Conservation (phyloP, 2,888 invertebrate genomes). For the Orchesellides sinensis region DNA sequence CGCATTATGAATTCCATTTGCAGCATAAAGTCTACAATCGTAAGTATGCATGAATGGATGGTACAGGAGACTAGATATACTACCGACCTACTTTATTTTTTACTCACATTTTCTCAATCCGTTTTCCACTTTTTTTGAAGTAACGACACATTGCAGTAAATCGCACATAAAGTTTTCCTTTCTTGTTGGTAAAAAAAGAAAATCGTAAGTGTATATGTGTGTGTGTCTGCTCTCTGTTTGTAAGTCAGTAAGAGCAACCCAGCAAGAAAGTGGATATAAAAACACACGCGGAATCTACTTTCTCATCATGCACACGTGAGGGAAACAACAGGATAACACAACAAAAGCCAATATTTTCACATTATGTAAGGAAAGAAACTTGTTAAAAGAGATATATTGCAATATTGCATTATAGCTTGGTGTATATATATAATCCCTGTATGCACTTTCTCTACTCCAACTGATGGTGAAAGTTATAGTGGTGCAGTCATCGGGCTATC, state of each 20-base stretch:
- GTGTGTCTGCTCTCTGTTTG: conserved; percentile 50
- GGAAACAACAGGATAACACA: conserved; percentile 41
- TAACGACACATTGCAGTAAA: conserved; percentile 51
- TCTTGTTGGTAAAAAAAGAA: conserved; percentile 12
- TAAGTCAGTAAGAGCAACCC: conserved; percentile 42
- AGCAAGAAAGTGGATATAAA: neutral
- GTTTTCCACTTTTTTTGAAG: conserved; percentile 55
- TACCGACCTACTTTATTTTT: conserved; percentile 60
- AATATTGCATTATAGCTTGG: neutral
- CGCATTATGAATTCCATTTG: conserved; percentile 17
- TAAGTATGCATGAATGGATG: neutral
- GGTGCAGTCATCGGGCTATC: neutral
- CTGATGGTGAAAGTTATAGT: neutral
- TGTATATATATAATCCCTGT: neutral
- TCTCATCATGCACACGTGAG: conserved; percentile 55
- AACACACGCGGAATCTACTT: conserved; percentile 26
- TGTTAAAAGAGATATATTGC: conserved; percentile 12
- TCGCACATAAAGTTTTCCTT: conserved; percentile 43
- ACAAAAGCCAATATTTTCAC: conserved; percentile 57
- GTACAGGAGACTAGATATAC: neutral
- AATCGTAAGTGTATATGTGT: no score
- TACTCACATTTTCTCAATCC: conserved; percentile 53
- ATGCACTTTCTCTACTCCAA: conserved; percentile 13
- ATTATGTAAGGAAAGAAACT: conserved; percentile 43
- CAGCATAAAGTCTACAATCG: conserved; percentile 17